Evolutionary conservation across 1,140 invertebrate genomes (phyloP), one percentile per base, ranked within the genome.

Genomic region (Elysia chlorotica): DNA sequence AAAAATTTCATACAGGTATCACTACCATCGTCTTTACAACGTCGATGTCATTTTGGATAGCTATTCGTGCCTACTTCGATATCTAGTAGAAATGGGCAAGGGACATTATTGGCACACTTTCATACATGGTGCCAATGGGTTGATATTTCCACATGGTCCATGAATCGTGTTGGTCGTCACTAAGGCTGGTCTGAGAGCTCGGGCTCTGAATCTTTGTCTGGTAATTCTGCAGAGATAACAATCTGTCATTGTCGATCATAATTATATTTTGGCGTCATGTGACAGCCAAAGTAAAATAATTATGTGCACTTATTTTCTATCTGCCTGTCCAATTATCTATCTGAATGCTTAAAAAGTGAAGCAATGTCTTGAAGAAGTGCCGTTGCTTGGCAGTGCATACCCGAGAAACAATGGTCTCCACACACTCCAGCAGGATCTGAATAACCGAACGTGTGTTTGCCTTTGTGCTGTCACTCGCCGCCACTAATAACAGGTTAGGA

Each of bases 211-310:
- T 69, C 23, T 17, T 25, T 19, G 25, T 56, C 6, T 25, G 66
- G 1, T 19, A 65, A 33, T 33, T 65, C 62, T 31, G 62, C 62
- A 35, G 28, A 31, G 53, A 69, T 35, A 31, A 1, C 35, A 30
- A 33, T 33, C 21, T 41, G n/a, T n/a, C n/a, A n/a, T 25, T 6
- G 28, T 53, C 2, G 10, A 33, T 1, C 53, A 67, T n/a, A 2
- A 28, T 53, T 1, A 17, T 38, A 14, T 56, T 71, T 74, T 28
- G n/a, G 23, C 31, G 25, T 86, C 81, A 83, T 63, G 17, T 31
- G 79, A 78, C 90, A 23, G 33, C 66, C 82, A 89, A 23, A 90
- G 56, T 25, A 90, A 76, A 71, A 90, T 87, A 77, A 90, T 89
- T 4, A 81, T 83, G 86, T 91, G 90, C 91, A 89, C 38, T 90